phyloP scores from a whole-genome alignment of 2,888 invertebrate genomes.

The Lysandra bellargus region DNA sequence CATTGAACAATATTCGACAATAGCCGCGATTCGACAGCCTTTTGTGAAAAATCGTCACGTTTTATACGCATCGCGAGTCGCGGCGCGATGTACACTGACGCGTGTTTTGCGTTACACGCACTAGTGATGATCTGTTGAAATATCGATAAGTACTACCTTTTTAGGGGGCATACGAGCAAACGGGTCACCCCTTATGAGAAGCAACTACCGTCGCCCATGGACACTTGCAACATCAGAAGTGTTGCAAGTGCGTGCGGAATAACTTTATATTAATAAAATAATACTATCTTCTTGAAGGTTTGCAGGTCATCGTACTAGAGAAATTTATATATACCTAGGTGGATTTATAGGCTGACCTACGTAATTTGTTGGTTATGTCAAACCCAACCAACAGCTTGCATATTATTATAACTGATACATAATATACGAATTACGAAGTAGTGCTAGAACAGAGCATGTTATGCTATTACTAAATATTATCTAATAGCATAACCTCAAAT shows the following conservation, averaged over 20 bases:
- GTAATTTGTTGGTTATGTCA: not conserved
- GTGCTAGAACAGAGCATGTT: too few species aligned
- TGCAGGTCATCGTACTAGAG: too few species aligned
- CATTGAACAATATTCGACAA: conserved; percentile 37
- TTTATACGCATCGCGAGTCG: conserved; percentile 53
- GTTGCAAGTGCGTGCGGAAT: not conserved
- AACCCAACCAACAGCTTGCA: too few species aligned
- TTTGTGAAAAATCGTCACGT: conserved; percentile 56
- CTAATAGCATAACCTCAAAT: too few species aligned
- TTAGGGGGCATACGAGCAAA: not conserved
- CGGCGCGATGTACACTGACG: conserved; percentile 51
- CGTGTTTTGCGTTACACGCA: conserved; percentile 45
- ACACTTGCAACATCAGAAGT: not conserved
- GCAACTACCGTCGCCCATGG: not conserved
- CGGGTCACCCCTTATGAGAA: not conserved
- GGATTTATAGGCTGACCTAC: not conserved
- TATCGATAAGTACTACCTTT: conserved; percentile 31
- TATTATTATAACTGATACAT: too few species aligned
- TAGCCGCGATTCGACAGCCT: conserved; percentile 55
- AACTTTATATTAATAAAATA: too few species aligned
- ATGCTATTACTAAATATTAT: too few species aligned
- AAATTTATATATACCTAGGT: too few species aligned
- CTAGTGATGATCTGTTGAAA: conserved; percentile 40
- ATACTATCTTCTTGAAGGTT: too few species aligned
- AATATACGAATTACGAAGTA: too few species aligned